Evolutionary conservation across 2,888 invertebrate species (phyloP).

Genomic region (Acleris literana): DNA sequence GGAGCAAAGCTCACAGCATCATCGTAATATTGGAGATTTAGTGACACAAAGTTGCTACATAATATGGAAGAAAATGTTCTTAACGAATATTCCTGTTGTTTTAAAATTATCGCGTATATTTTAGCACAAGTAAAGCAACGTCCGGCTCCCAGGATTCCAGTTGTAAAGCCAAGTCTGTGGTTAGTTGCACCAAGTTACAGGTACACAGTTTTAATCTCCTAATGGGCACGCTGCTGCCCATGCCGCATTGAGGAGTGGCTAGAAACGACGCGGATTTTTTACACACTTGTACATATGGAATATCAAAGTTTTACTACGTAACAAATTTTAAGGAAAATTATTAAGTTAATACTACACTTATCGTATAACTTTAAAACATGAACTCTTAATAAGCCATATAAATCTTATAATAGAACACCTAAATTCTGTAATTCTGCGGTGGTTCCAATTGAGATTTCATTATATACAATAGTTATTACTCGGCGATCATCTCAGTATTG

Average conservation of each 20-base stretch:
- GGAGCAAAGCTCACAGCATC: constrained; percentile 17
- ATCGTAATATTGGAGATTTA: constrained; percentile 13
- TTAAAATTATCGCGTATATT: constrained; percentile 3
- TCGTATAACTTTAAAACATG: too few species aligned
- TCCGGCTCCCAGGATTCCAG: constrained; percentile 1
- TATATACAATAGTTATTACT: background rate
- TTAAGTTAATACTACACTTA: too few species aligned
- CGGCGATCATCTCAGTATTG: background rate
- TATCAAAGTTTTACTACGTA: too few species aligned
- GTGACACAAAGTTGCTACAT: constrained; percentile 5
- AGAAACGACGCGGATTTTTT: constrained; percentile 15
- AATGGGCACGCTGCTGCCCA: constrained; percentile 24
- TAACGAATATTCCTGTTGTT: background rate
- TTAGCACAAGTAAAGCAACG: constrained; percentile 3
- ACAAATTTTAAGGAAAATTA: too few species aligned
- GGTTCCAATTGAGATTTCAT: background rate
- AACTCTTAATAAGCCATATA: too few species aligned
- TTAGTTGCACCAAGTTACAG: constrained; percentile 20
- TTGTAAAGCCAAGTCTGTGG: constrained; percentile 30
- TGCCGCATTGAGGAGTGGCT: constrained; percentile 12
- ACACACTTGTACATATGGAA: constrained; percentile 1
- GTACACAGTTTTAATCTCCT: constrained; percentile 32
- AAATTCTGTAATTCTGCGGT: too few species aligned
- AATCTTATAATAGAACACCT: too few species aligned
- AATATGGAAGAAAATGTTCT: background rate